A percentile compares a stretch with the other conserved stretches of the same genome.
Conservation (phyloP, 2,797 vertebrate genomes). For the Fringilla coelebs region DNA sequence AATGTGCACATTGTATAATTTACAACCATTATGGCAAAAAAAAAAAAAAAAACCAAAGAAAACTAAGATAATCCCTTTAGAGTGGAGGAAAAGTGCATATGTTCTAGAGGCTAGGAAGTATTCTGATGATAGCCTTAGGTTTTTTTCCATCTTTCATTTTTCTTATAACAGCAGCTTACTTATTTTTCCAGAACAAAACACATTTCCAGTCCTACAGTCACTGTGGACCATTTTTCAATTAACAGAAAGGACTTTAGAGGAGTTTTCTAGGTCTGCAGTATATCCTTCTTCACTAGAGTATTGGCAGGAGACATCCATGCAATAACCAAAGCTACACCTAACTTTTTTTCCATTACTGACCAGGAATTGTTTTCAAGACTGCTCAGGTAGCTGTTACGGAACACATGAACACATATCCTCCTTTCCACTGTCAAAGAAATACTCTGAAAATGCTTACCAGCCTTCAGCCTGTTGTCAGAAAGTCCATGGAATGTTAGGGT, state of each 20-base stretch:
- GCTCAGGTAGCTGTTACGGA: background rate
- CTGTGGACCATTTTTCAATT: background rate
- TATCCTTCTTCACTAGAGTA: background rate
- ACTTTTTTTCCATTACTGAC: background rate
- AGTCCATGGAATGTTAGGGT: background rate
- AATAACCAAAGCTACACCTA: background rate
- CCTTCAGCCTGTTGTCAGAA: background rate
- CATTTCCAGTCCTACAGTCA: background rate
- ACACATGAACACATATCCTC: background rate
- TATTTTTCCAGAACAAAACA: background rate
- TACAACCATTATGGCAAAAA: background rate
- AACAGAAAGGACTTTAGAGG: background rate
- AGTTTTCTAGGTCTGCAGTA: background rate
- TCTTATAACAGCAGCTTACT: background rate
- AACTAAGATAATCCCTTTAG: background rate
- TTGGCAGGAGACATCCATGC: background rate
- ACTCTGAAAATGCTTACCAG: background rate
- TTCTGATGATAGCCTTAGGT: background rate
- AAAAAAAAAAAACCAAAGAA: background rate
- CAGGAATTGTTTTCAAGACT: background rate
- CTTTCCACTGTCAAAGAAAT: background rate
- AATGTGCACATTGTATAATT: background rate
- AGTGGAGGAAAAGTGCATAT: background rate
- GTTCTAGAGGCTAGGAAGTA: background rate
- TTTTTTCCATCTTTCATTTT: background rate